Conservation (phyloP, 2,888 invertebrate species). For the Ypsolopha sequella region DNA sequence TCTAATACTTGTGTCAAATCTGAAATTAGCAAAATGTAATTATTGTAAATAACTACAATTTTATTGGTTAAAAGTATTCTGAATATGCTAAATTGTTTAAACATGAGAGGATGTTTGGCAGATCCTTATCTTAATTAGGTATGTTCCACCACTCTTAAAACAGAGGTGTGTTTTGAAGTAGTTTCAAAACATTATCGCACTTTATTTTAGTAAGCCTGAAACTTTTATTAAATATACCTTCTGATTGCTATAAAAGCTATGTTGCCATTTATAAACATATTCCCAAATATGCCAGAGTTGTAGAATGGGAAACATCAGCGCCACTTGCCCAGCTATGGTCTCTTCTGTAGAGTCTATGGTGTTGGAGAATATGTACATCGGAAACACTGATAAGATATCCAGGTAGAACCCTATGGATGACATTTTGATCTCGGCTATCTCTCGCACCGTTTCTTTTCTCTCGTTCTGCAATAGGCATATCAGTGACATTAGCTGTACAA, state of each 20-base stretch:
- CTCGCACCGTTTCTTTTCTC: slow-evolving; percentile 43
- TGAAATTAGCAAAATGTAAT: too few relatives aligned
- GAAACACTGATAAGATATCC: slow-evolving; percentile 55
- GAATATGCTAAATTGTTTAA: too few relatives aligned
- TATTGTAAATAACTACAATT: too few relatives aligned
- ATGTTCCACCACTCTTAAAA: background rate
- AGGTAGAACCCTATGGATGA: slow-evolving; percentile 49
- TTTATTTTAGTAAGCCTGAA: too few relatives aligned
- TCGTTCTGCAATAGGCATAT: slow-evolving; percentile 28
- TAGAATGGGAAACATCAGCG: slow-evolving; percentile 37
- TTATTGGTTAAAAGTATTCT: too few relatives aligned
- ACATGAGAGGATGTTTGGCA: too few relatives aligned
- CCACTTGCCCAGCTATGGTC: slow-evolving; percentile 34
- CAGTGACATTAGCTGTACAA: too few relatives aligned
- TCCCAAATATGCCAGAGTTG: slow-evolving; percentile 61
- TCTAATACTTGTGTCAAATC: too few relatives aligned
- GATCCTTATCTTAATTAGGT: background rate
- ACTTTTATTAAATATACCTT: slow-evolving; percentile 25
- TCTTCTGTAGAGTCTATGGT: slow-evolving; percentile 39
- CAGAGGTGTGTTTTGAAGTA: too few relatives aligned
- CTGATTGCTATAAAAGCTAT: slow-evolving; percentile 32
- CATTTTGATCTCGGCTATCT: slow-evolving; percentile 59
- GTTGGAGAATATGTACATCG: slow-evolving; percentile 46
- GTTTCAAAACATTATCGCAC: background rate
- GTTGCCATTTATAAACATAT: slow-evolving; percentile 42